Evolutionary conservation across 2,113 vertebrate genomes (phyloP).

Genomic region (Hucho hucho): DNA sequence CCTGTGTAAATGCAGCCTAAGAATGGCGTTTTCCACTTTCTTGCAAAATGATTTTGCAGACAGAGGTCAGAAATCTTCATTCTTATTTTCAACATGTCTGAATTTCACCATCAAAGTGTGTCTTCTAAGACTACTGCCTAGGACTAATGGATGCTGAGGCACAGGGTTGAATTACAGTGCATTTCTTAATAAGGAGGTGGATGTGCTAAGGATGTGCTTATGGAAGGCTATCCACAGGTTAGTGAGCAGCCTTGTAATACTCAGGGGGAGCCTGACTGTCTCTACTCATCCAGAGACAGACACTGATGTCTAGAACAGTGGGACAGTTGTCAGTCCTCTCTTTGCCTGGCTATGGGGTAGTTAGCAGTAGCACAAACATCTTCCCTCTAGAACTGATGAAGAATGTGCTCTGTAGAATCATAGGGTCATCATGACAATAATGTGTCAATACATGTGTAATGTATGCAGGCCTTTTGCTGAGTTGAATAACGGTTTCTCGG

Average conservation of each 20-base stretch:
- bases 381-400: constrained; percentile 2
- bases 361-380: background rate
- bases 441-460: no score
- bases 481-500: no score
- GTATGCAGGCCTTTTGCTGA: no score
- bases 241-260: constrained; percentile 6
- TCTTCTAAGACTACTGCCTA: background rate
- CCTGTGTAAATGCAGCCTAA: no score
- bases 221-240: constrained; percentile 15
- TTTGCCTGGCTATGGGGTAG: background rate
- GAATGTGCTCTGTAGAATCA: background rate
- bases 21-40: background rate
- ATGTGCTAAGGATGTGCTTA: background rate
- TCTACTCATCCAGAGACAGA: constrained; percentile 13
- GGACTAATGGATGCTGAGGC: background rate
- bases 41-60: background rate
- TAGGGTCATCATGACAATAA: background rate
- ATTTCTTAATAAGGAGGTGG: constrained; percentile 11
- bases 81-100: background rate
- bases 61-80: background rate
- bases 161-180: constrained; percentile 24
- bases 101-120: constrained; percentile 13
- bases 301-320: constrained; percentile 20
- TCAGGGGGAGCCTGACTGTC: background rate
- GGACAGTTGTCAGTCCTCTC: constrained; percentile 19